phyloP scores from a whole-genome alignment of 2,113 vertebrate species.

The Rana temporaria region DNA sequence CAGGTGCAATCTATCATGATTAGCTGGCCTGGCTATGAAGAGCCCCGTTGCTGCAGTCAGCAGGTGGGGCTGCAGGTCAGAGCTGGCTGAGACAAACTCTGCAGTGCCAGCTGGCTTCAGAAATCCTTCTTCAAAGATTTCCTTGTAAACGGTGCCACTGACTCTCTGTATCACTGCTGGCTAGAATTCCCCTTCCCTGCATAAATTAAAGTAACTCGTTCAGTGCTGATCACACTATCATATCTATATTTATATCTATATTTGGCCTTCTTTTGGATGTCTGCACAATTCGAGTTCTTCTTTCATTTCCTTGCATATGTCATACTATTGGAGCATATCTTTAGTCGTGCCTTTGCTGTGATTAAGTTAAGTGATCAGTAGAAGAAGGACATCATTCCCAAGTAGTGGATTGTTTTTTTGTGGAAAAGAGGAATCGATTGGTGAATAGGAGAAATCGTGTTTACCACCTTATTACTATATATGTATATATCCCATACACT shows the following conservation, averaged over 20 bases:
- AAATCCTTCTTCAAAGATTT: conserved; percentile 37
- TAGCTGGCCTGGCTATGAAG: conserved; percentile 50
- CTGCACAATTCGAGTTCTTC: too few species aligned
- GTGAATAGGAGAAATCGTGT: too few species aligned
- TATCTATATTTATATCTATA: not conserved
- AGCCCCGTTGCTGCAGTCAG: conserved; percentile 38
- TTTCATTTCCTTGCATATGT: too few species aligned
- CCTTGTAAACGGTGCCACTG: conserved; percentile 13
- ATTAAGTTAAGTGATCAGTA: too few species aligned
- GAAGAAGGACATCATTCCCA: too few species aligned
- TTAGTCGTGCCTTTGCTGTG: too few species aligned
- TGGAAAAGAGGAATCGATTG: too few species aligned
- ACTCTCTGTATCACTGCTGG: conserved; percentile 39
- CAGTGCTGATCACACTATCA: conserved; percentile 5
- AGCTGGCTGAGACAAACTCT: conserved; percentile 38
- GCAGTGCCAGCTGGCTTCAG: conserved; percentile 45
- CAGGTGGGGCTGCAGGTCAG: conserved; percentile 54
- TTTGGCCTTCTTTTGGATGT: too few species aligned
- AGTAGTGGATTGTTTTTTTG: too few species aligned
- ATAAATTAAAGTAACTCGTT: conserved; percentile 31
- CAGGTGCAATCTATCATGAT: conserved; percentile 57
- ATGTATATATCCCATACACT: too few species aligned
- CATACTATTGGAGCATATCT: too few species aligned
- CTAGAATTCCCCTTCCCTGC: conserved; percentile 33
- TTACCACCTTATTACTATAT: too few species aligned